Conservation (phyloP, 2,797 vertebrate species). For the Tadarida brasiliensis region DNA sequence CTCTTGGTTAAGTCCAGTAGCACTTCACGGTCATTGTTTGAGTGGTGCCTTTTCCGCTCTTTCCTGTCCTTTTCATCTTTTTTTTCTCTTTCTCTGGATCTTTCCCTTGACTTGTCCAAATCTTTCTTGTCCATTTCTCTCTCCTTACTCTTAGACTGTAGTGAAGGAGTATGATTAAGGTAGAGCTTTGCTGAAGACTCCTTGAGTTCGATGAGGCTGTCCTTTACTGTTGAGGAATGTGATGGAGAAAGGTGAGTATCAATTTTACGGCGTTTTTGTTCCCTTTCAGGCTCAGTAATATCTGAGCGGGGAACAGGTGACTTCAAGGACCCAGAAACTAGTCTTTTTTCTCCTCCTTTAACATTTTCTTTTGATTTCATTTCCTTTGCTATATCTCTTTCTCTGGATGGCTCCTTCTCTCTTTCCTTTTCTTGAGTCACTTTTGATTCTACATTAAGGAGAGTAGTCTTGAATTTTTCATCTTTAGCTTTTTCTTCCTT, state of each 20-base stretch:
- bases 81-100: conserved; percentile 97
- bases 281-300: conserved; percentile 95
- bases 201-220: conserved; percentile 99
- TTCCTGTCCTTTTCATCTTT: conserved; percentile 97
- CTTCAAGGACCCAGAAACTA: conserved; percentile 94
- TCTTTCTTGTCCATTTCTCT: conserved; percentile 98
- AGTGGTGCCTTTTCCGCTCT: conserved; percentile 96
- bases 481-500: conserved; percentile 92
- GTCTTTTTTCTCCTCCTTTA: conserved; percentile 94
- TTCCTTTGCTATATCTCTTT: conserved; percentile 95
- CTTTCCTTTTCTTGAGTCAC: conserved; percentile 90
- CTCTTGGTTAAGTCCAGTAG: conserved; percentile 91
- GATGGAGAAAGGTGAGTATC: conserved; percentile 98
- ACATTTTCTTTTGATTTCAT: conserved; percentile 93
- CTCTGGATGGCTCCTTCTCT: conserved; percentile 95
- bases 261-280: conserved; percentile 99
- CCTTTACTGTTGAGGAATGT: conserved; percentile 99
- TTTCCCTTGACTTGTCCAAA: conserved; percentile 94
- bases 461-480: conserved; percentile 94
- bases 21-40: conserved; percentile 93
- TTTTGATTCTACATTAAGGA: conserved; percentile 90
- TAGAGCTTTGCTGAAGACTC: conserved; percentile 98
- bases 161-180: conserved; percentile 95
- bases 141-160: conserved; percentile 98
- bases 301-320: conserved; percentile 95